phyloP scores from a whole-genome alignment of 2,113 vertebrate genomes.

The Manacus vitellinus region DNA sequence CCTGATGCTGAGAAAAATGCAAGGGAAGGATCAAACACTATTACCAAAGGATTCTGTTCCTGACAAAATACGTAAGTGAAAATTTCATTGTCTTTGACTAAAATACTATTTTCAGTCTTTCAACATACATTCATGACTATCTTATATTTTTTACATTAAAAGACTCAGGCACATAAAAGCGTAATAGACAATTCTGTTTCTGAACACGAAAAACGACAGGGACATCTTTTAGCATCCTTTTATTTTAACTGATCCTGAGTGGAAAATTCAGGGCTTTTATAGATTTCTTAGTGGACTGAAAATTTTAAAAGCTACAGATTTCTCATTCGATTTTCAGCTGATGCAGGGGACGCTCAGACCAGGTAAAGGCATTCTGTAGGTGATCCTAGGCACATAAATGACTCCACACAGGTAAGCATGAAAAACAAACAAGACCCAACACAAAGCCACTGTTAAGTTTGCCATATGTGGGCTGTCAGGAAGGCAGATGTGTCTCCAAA shows the following conservation, averaged over 20 bases:
- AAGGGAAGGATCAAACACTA: background rate
- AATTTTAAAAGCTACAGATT: background rate
- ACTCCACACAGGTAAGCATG: rapidly evolving
- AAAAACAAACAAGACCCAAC: background rate
- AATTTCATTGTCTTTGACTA: background rate
- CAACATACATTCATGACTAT: background rate
- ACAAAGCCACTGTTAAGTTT: background rate
- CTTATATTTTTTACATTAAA: background rate
- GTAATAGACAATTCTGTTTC: background rate
- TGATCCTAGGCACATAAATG: background rate
- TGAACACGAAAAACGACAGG: background rate
- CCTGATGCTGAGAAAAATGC: background rate
- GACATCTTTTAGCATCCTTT: background rate
- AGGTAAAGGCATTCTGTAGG: background rate
- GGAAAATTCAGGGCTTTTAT: background rate
- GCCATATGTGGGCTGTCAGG: background rate
- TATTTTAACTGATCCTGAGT: background rate
- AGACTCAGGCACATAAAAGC: background rate
- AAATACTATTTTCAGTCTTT: constrained; percentile 5
- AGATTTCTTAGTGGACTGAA: background rate
- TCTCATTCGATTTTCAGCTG: background rate
- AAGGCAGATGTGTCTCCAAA: background rate
- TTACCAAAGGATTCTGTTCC: background rate
- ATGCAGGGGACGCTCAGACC: background rate
- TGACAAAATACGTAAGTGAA: background rate